Conservation (phyloP, 2,113 vertebrate species). For the Hippocampus comes region DNA sequence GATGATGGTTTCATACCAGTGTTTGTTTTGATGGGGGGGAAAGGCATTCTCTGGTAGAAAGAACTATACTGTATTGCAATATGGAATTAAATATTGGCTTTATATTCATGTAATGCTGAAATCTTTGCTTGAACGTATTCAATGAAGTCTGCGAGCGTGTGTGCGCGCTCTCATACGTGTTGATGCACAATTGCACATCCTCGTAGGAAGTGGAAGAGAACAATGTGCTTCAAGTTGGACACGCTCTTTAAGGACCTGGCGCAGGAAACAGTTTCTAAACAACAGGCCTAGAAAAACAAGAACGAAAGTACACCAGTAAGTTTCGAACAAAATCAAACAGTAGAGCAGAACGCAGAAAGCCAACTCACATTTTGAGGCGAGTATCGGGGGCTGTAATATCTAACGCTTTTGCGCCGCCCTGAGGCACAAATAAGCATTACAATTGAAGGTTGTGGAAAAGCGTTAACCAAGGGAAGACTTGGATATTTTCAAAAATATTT, state of each 20-base stretch:
- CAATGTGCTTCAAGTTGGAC: conserved; percentile 3
- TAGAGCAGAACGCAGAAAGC: neutral
- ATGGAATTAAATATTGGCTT: neutral
- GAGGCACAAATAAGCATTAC: conserved; percentile 18
- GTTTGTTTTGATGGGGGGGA: neutral
- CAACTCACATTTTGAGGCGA: neutral
- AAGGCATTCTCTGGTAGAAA: neutral
- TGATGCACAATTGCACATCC: conserved; percentile 2
- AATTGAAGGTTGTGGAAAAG: neutral
- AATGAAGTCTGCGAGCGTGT: neutral
- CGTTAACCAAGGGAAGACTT: neutral
- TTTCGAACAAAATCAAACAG: neutral
- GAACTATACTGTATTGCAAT: neutral
- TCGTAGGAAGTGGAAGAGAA: conserved; percentile 2
- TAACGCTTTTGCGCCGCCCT: conserved; percentile 39
- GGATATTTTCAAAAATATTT: too few relatives aligned
- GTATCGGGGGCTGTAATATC: too few relatives aligned
- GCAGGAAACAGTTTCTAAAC: neutral
- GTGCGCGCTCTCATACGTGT: neutral
- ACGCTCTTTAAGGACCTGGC: neutral
- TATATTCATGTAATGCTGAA: neutral
- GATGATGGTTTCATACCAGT: neutral
- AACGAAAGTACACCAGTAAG: neutral
- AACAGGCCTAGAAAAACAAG: neutral
- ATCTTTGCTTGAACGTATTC: neutral